A percentile compares a stretch with the other conserved stretches of the same genome.
phyloP scores from a whole-genome alignment of 2,797 vertebrate species.

The Gymnothorax javanicus region DNA sequence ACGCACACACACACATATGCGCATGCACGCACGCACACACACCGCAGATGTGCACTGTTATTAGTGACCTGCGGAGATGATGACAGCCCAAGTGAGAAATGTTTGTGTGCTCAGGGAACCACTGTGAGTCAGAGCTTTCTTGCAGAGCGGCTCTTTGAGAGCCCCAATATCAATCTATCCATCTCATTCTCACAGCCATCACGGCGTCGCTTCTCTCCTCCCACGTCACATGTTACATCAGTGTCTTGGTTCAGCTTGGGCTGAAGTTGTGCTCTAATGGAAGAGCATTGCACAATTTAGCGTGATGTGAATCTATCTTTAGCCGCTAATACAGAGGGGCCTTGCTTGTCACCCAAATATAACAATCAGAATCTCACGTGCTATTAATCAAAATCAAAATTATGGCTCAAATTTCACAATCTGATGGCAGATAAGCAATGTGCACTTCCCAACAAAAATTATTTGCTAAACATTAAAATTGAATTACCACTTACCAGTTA shows the following conservation, averaged over 20 bases:
- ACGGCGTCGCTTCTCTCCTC: conserved; percentile 35
- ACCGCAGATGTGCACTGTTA: conserved; percentile 36
- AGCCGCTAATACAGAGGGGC: conserved; percentile 40
- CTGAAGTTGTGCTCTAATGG: conserved; percentile 13
- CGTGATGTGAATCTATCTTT: conserved; percentile 41
- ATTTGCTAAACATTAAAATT: conserved; percentile 49
- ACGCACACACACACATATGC: neutral
- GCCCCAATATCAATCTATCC: conserved; percentile 44
- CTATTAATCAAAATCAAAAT: conserved; percentile 36
- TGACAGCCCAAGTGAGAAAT: conserved; percentile 41
- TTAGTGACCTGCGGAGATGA: conserved; percentile 49
- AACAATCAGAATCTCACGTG: conserved; percentile 50
- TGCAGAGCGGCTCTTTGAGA: neutral
- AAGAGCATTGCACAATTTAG: conserved; percentile 37
- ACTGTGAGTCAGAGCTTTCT: conserved; percentile 32
- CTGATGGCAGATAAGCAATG: conserved; percentile 39
- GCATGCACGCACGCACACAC: neutral
- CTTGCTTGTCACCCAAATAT: conserved; percentile 52
- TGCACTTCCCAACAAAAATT: conserved; percentile 43
- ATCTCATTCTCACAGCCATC: conserved; percentile 35
- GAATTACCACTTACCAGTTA: conserved; percentile 37
- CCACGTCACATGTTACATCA: conserved; percentile 39
- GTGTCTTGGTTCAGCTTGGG: conserved; percentile 8
- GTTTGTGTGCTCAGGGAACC: conserved; percentile 36
- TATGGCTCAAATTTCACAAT: conserved; percentile 35